phyloP scores from a whole-genome alignment of 2,888 invertebrate genomes.

The Microctonus hyperodae region DNA sequence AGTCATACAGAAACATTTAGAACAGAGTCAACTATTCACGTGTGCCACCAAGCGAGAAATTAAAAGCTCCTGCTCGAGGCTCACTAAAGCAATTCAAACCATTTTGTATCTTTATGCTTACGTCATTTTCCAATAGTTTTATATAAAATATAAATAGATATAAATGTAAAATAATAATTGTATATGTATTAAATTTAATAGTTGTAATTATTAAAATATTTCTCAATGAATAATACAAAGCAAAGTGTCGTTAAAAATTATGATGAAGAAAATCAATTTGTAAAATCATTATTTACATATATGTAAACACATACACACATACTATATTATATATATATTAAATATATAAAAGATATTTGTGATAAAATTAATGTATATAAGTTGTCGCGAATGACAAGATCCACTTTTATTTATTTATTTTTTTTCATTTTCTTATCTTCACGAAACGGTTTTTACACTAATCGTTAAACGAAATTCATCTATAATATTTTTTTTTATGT shows the following conservation, averaged over 20 bases:
- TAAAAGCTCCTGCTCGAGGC: constrained; percentile 18
- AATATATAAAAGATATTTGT: no score
- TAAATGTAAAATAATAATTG: background rate
- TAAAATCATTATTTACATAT: no score
- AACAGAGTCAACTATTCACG: constrained; percentile 18
- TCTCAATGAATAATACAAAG: background rate
- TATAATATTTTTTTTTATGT: background rate
- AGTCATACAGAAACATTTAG: background rate
- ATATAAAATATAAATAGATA: no score
- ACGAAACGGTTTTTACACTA: background rate
- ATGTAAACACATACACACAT: background rate
- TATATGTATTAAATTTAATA: background rate
- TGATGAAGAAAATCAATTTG: background rate
- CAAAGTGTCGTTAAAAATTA: background rate
- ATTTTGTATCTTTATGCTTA: background rate
- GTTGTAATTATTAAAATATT: background rate
- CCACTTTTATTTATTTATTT: background rate
- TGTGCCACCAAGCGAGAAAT: constrained; percentile 22
- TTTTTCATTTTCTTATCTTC: background rate
- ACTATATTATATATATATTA: no score
- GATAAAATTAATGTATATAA: background rate
- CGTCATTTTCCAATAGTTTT: background rate
- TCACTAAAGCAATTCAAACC: background rate
- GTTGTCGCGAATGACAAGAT: background rate
- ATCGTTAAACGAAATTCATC: constrained; percentile 2